These are phyloP conservation scores for Solenopsis fugax DNA, from an alignment of 1,140 invertebrate genomes.

Conservation along the genomic window DNA sequence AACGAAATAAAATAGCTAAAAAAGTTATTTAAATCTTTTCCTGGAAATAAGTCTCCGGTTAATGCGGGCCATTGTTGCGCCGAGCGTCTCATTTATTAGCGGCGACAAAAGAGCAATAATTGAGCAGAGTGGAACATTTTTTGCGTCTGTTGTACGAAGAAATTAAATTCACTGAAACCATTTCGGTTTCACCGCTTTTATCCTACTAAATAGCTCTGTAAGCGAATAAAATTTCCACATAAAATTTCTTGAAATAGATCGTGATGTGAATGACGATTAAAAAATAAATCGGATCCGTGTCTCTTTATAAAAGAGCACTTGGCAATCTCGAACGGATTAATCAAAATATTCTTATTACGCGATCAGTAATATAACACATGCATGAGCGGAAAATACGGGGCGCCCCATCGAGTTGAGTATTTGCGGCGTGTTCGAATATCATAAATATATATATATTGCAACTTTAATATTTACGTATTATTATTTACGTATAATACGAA, in stretches of 20 bases:
- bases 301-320: background rate
- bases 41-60: background rate
- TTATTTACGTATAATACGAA: constrained; percentile 49
- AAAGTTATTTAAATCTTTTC: constrained; percentile 1
- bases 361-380: background rate
- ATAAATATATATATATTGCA: constrained; percentile 20
- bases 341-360: background rate
- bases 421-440: background rate
- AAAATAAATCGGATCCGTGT: background rate
- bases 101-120: constrained; percentile 25
- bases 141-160: background rate
- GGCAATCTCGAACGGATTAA: background rate
- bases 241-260: constrained; percentile 10
- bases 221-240: constrained; percentile 3
- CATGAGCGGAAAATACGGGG: background rate
- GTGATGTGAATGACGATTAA: background rate
- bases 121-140: background rate
- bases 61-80: background rate
- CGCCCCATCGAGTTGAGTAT: constrained; percentile 18
- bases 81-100: background rate
- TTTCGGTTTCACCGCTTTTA: constrained; percentile 9
- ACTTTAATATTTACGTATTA: constrained; percentile 51
- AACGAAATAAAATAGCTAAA: background rate
- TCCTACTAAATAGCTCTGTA: background rate
- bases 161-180: constrained; percentile 29